Base-by-base conservation (phyloP, 2,888 invertebrate genomes). In the Cheilosia variabilis region DNA sequence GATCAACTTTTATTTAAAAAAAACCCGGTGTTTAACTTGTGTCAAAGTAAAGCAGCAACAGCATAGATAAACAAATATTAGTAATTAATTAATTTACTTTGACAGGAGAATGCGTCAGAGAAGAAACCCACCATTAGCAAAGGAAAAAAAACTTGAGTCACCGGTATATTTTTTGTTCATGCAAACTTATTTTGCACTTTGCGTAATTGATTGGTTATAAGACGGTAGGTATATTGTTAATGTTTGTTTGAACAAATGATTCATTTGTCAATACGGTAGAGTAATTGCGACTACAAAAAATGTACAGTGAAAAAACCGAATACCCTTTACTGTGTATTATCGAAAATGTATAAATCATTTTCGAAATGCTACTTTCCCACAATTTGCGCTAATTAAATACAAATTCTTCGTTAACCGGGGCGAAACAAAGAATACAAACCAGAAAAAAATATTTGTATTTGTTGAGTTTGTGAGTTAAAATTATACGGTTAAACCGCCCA, bases 101-200 rank as follows among this genome's bases (percentile, higher is more conserved):
- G n/a, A 57, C 6, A 57, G 34, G 45, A 43, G 22, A 55, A 62
- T 77, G 77, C 62, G 77, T 69, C 77, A 77, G 55, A 50, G 57
- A 50, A 77, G 62, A 77, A 77, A 69, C 77, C 77, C 76, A 37
- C 1, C 50, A 58, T 37, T 65, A 58, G 24, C 19, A 24, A 37
- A 0, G 22, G 31, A 31, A 31, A 52, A 24, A 47, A 24, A 34
- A n/a, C 31, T 57, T 73, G 75, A 75, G 41, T 75, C 75, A 75
- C 13, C 37, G 24, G 19, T 37, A 37, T 55, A 31, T 47, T 19
- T 52, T 13, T 57, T n/a, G n/a, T 15, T 22, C 10, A n/a, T 63
- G 4, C 17, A 34, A 15, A 13, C 2, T 13, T 37, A 22, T 24
- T 24, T 24, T 41, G n/a, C 53, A 66, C 45, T 66, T 53, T 22